Evolutionary conservation across 2,888 invertebrate genomes (phyloP).

Genomic region (Siphlonurus alternatus): DNA sequence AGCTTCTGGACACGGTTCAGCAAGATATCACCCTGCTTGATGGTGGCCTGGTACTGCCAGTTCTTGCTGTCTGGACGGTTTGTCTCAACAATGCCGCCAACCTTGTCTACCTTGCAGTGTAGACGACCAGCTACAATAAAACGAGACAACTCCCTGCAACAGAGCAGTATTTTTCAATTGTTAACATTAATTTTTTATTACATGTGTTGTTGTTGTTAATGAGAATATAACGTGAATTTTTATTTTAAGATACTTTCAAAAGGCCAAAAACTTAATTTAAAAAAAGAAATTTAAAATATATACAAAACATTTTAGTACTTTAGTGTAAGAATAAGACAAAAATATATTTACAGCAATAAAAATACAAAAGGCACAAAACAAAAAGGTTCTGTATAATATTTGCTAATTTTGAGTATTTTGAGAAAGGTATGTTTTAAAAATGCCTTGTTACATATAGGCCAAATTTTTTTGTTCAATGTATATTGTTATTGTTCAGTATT

Average conservation of each 20-base stretch:
- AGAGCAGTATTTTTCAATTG: constrained; percentile 11
- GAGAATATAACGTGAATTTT: not conserved
- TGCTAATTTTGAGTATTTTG: too few relatives aligned
- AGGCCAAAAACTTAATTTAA: constrained; percentile 21
- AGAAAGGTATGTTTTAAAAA: too few relatives aligned
- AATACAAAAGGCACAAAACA: too few relatives aligned
- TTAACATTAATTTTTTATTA: not conserved
- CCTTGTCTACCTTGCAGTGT: constrained; percentile 96
- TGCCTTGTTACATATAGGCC: too few relatives aligned
- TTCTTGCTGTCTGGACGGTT: constrained; percentile 82
- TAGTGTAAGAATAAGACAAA: too few relatives aligned
- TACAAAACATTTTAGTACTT: too few relatives aligned
- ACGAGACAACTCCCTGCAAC: constrained; percentile 51
- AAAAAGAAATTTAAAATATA: constrained; percentile 8
- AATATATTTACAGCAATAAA: too few relatives aligned
- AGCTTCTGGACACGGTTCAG: constrained; percentile 97
- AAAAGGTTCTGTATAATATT: too few relatives aligned
- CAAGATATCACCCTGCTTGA: constrained; percentile 94
- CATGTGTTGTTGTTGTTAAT: not conserved
- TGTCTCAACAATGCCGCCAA: constrained; percentile 90
- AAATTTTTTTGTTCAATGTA: too few relatives aligned
- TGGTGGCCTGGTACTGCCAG: constrained; percentile 88
- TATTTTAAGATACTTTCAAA: constrained; percentile 3
- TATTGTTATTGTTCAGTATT: too few relatives aligned
- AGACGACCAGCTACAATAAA: constrained; percentile 95